Base-by-base conservation (phyloP, 2,113 vertebrate genomes). In the Notothenia coriiceps region DNA sequence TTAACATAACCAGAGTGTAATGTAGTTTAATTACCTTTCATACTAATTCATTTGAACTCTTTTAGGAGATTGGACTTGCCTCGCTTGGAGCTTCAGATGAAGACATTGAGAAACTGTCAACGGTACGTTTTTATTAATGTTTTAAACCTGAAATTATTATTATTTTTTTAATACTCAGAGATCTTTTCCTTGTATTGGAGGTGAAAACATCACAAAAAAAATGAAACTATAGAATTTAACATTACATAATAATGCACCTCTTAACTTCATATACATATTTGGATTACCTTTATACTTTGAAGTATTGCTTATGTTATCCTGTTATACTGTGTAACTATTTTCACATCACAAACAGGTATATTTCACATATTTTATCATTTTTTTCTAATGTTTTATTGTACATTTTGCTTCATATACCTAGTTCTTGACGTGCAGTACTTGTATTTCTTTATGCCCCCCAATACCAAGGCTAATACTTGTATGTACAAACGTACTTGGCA, bases 71-170 rank as follows among this genome's bases (percentile, higher is more conserved):
- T 90, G 95, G 95, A 79, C 91, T 97, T 1, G 94, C 95, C 74
- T 98, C 96, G 18, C 95, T 97, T 18, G 95, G 96, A 88, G 95
- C 93, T 63, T 96, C 95, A 71, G 96, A 97, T 87, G 93, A 86
- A n/a, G 95, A 96, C 75, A 96, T 97, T 85, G 96, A 96, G 94
- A 97, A 96, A 93, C 93, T 97, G 49, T 95, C 96, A 80, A 95
- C 94, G 72, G 96, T 96, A 86, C 93, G 63, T 82, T 63, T 71
- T 35, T 2, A 40, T 51, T 14, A 13, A 18, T 4, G 35, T 75
- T 50, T 29, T 29, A 29, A 29, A 40, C 5, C 35, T 40, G 35
- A 40, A 40, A 40, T 40, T 7, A 6, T 25, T 25, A 25, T n/a
- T n/a, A 29, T 29, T 29, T 29, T 29, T 40, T 7, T 6, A 7